Evolutionary conservation across 2,113 vertebrate species (phyloP).

Genomic region (Toxotes chatareus): DNA sequence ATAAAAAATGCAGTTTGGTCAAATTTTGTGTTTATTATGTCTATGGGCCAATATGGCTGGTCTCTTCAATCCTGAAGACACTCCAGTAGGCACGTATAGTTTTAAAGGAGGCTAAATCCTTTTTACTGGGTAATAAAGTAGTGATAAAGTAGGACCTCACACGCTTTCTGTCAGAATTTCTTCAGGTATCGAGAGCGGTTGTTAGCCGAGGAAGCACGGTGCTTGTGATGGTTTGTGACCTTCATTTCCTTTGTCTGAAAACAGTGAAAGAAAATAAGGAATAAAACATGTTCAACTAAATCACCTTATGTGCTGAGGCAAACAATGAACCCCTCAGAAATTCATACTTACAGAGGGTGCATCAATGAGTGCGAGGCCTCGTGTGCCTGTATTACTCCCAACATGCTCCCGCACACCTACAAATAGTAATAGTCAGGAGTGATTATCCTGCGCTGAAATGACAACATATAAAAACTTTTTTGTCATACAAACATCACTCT

Average conservation of each 20-base stretch:
- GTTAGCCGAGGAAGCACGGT: conserved; percentile 66
- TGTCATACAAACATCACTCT: not conserved
- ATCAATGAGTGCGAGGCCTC: conserved; percentile 76
- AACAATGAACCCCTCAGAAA: not conserved
- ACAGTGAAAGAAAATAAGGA: not conserved
- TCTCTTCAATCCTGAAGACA: not conserved
- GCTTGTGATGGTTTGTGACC: conserved; percentile 49
- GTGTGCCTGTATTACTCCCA: conserved; percentile 60
- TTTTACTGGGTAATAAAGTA: conserved; percentile 28
- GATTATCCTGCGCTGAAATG: not conserved
- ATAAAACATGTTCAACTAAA: not conserved
- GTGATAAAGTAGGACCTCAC: not conserved
- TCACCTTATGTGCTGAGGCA: not conserved
- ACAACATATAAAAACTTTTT: not conserved
- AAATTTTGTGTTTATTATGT: not conserved
- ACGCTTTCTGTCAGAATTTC: conserved; percentile 74
- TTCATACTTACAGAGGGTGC: conserved; percentile 84
- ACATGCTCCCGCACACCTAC: conserved; percentile 86
- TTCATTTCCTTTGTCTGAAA: conserved; percentile 69
- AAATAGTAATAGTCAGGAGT: conserved; percentile 25
- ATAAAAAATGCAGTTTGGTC: not conserved
- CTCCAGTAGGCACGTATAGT: not conserved
- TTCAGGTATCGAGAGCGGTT: conserved; percentile 64
- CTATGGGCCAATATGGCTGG: not conserved
- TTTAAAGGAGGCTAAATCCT: not conserved